Evolutionary conservation across 1,140 invertebrate genomes (phyloP).

Genomic region (Drosophila subpulchrella): DNA sequence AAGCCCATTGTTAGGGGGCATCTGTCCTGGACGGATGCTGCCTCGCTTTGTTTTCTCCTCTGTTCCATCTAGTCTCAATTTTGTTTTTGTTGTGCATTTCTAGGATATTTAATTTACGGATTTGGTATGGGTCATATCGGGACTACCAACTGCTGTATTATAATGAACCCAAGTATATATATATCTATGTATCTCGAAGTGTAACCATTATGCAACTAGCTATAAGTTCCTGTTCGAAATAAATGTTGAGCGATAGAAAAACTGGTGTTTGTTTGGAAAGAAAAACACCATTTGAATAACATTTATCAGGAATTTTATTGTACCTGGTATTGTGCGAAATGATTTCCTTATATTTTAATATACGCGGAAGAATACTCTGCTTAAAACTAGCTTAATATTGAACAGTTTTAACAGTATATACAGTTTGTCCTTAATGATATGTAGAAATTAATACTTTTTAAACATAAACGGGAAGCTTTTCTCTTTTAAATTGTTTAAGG

Average conservation of each 20-base stretch:
- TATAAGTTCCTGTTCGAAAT: constrained; percentile 79
- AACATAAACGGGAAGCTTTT: background rate
- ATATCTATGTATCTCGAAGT: constrained; percentile 38
- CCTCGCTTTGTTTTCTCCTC: constrained; percentile 1
- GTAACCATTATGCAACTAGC: constrained; percentile 65
- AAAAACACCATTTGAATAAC: background rate
- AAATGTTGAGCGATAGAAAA: constrained; percentile 68
- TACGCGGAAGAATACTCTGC: background rate
- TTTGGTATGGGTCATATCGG: constrained; percentile 16
- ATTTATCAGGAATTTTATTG: background rate
- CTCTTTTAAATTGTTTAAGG: background rate
- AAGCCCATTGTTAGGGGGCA: constrained; percentile 11
- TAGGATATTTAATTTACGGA: constrained; percentile 19
- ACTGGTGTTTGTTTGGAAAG: background rate
- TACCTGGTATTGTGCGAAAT: background rate
- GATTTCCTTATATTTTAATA: background rate
- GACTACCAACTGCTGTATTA: constrained; percentile 41
- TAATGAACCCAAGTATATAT: constrained; percentile 24
- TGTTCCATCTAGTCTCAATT: constrained; percentile 18
- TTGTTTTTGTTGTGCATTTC: constrained; percentile 18
- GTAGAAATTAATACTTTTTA: background rate
- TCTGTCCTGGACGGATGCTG: constrained; percentile 10
- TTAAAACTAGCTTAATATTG: background rate
- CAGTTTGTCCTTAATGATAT: background rate
- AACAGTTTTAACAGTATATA: constrained; percentile 1